These are phyloP conservation scores for Axis porcinus DNA, from an alignment of 2,113 vertebrate genomes.

Conservation along the genomic window DNA sequence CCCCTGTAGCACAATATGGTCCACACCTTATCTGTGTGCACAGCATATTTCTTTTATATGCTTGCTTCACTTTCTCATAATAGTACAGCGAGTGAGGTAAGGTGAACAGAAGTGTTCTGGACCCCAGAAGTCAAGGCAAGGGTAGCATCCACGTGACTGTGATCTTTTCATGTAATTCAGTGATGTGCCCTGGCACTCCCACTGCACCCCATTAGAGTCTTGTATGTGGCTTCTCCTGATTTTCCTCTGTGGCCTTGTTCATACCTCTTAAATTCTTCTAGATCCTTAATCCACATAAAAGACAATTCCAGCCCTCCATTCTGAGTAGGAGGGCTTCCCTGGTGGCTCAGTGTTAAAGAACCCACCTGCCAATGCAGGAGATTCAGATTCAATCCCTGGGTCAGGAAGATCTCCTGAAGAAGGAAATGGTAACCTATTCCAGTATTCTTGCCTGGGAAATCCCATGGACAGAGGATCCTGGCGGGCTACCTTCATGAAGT, in stretches of 20 bases:
- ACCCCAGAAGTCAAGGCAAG: neutral
- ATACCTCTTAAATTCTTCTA: neutral
- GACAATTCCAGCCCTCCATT: neutral
- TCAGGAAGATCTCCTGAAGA: neutral
- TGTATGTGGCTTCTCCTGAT: neutral
- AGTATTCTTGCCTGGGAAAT: neutral
- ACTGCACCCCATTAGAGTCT: neutral
- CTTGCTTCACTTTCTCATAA: neutral
- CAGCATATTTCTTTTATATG: neutral
- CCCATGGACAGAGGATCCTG: neutral
- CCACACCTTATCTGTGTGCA: neutral
- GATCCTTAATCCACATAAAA: neutral
- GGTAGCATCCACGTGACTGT: rapidly evolving
- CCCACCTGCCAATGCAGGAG: neutral
- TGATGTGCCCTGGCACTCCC: neutral
- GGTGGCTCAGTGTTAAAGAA: neutral
- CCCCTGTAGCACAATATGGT: neutral
- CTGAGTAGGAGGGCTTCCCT: neutral
- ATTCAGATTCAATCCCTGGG: neutral
- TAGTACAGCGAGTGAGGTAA: neutral
- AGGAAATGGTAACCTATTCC: neutral
- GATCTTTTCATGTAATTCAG: neutral
- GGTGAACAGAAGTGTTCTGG: neutral
- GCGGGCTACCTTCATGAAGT: neutral
- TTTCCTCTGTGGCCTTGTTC: neutral